Evolutionary conservation across 2,113 vertebrate species (phyloP), one percentile per base, ranked within the genome.

Genomic region (Microcebus jonahi): DNA sequence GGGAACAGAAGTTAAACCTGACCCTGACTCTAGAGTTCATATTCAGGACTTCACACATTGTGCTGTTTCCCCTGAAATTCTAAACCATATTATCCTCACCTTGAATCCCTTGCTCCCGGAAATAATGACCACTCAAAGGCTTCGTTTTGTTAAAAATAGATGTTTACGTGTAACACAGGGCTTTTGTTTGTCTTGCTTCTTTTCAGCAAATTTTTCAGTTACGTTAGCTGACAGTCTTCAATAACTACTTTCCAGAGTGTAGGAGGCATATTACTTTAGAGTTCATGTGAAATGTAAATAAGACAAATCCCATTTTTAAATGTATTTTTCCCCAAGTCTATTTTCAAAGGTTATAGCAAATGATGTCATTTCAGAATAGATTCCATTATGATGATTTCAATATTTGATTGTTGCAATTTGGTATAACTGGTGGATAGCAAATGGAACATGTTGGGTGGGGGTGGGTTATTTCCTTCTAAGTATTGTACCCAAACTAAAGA

Each of bases 271-370:
- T 88, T 96, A 94, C 92, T 98, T 97, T 94, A 77, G 59, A 98
- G 95, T 96, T 98, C 97, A 96, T 68, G 84, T 81, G 80, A 98
- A 98, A 98, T 96, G 95, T 97, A 98, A 98, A 97, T 98, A 98
- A 98, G 92, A 81, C 80, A 98, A 94, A 97, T 53, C 55, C 67
- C 88, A 88, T 88, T 84, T 95, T 87, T 75, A 95, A 98, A 97
- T 36, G 13, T 96, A 93, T 97, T 97, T 98, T 90, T 65, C 90
- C 42, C 29, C 45, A 61, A 91, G 14, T 39, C 90, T 96, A 31
- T 97, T 97, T 97, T 98, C 67, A 92, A 88, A 75, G 85, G 48
- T 71, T 76, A 67, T 36, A 96, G 83, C 98, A 98, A 96, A 87
- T 91, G 75, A 88, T 98, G 88, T 95, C 91, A 97, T 73, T 93